Base-by-base conservation (phyloP, 2,888 invertebrate species). In the Pterobdella sp. region DNA sequence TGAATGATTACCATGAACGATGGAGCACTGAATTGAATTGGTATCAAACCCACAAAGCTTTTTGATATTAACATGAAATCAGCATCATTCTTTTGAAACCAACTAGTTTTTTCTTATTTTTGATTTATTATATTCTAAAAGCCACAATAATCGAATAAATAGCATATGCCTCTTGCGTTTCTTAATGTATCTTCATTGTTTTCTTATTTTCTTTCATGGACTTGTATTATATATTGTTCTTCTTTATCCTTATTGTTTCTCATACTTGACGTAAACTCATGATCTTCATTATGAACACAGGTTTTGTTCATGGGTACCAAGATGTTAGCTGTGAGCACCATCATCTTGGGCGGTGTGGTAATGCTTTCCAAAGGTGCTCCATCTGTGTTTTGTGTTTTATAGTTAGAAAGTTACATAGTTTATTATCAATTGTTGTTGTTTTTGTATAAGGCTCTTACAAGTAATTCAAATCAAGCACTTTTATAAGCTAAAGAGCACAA, bases 311-410 rank as follows among this genome's bases (percentile, higher is more conserved):
- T 63, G 26, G 1, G 56, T 32, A 63, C 63, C 34, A 71, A 71
- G 36, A 60, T 71, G 60, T 35, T 29, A 2, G 63, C 71, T n/a
- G 63, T 71, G 60, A 35, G 35, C 26, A 1, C 32, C 7, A 63
- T 71, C 3, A 34, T 63, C 2, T 32, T 29, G 7, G 71, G 71
- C 34, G 71, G 71, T 1, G 35, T 63, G 26, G 56, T 63, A 10
- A 71, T 60, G 56, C 63, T 71, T 0, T 31, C 32, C 22, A 60
- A 60, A 71, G 71, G 71, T 71, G 31, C 37, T 34, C 32, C 3
- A 22, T 22, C 49, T 22, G 22, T 14, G 22, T 42, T 7, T 14
- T 14, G 7, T 42, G 7, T 42, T 14, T 42, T 42, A 14, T 14
- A 42, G 22, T 22, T 42, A 22, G 49, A 42, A 42, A 22, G 7